These are phyloP conservation scores for Drosophila pseudoobscura DNA, from an alignment of 1,140 invertebrate genomes.

Conservation along the genomic window DNA sequence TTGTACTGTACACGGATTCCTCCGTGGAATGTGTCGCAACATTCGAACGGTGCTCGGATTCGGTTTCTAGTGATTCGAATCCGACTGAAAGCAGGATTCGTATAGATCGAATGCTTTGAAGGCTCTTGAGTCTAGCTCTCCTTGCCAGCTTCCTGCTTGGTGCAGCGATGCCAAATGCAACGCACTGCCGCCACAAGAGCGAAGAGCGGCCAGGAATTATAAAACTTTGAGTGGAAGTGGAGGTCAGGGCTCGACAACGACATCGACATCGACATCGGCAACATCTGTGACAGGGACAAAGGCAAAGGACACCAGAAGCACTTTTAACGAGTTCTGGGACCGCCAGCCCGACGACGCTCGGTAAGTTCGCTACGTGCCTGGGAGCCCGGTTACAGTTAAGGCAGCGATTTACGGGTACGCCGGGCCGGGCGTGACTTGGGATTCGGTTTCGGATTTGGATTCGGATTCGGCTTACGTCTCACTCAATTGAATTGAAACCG, in stretches of 20 bases:
- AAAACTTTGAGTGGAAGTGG: conserved; percentile 25
- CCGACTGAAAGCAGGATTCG: too few species aligned
- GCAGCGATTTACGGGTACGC: conserved; percentile 63
- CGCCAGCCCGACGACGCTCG: conserved; percentile 18
- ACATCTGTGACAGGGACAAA: conserved; percentile 24
- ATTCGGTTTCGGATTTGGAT: conserved; percentile 13
- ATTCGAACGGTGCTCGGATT: too few species aligned
- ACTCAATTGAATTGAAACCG: conserved; percentile 55
- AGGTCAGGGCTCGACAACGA: conserved; percentile 26
- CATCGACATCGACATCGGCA: conserved; percentile 11
- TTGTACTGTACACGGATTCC: too few species aligned
- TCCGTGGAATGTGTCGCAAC: too few species aligned
- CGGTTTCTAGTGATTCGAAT: too few species aligned
- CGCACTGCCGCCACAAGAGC: too few species aligned
- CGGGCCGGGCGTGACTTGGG: conserved; percentile 31
- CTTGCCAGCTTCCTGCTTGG: too few species aligned
- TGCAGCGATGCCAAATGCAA: too few species aligned
- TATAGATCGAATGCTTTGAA: too few species aligned
- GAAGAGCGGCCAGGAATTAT: conserved; percentile 26
- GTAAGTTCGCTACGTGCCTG: conserved; percentile 66
- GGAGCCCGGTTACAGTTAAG: conserved; percentile 13
- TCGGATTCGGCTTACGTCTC: conserved; percentile 11
- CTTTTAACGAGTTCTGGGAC: conserved; percentile 74
- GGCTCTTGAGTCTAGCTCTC: too few species aligned
- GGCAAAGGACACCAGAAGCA: conserved; percentile 43